Percentiles rank a stretch among this genome's conserved stretches.
Conservation (phyloP, 1,140 invertebrate genomes). For the Bilobella aurantiaca region DNA sequence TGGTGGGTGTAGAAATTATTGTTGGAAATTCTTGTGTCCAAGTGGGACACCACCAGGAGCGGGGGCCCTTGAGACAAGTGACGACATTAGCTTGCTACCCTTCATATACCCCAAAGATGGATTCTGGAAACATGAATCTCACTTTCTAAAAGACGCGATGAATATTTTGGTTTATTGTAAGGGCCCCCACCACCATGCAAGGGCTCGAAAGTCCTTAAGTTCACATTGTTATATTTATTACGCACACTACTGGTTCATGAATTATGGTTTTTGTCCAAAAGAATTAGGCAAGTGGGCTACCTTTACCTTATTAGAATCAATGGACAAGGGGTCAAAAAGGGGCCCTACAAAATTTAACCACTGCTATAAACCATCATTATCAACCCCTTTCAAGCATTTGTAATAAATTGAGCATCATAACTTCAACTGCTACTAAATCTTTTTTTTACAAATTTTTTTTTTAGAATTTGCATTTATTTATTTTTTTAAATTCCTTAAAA, state of each 20-base stretch:
- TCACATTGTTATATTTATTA: conserved; percentile 32
- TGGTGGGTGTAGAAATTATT: no score
- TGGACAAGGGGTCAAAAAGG: not conserved
- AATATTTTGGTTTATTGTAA: not conserved
- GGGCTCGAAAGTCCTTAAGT: not conserved
- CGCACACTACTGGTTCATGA: conserved; percentile 24
- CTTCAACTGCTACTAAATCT: no score
- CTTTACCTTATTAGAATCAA: not conserved
- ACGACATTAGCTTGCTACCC: conserved; percentile 29
- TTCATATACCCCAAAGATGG: not conserved
- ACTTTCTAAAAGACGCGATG: not conserved
- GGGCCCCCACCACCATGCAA: not conserved
- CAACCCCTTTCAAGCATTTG: conserved; percentile 1
- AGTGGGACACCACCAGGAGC: conserved; percentile 14
- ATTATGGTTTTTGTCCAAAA: conserved; percentile 35
- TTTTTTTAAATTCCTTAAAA: no score
- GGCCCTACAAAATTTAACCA: conserved; percentile 9
- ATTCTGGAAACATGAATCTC: not conserved
- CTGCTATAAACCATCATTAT: conserved; percentile 4
- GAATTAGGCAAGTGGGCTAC: conserved; percentile 1
- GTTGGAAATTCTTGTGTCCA: conserved; percentile 31
- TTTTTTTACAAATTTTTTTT: no score
- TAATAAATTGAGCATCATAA: no score
- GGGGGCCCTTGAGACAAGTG: conserved; percentile 35
- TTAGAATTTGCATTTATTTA: no score